These are phyloP conservation scores for Caradrina clavipalpis DNA, from an alignment of 2,888 invertebrate genomes.

Conservation along the genomic window DNA sequence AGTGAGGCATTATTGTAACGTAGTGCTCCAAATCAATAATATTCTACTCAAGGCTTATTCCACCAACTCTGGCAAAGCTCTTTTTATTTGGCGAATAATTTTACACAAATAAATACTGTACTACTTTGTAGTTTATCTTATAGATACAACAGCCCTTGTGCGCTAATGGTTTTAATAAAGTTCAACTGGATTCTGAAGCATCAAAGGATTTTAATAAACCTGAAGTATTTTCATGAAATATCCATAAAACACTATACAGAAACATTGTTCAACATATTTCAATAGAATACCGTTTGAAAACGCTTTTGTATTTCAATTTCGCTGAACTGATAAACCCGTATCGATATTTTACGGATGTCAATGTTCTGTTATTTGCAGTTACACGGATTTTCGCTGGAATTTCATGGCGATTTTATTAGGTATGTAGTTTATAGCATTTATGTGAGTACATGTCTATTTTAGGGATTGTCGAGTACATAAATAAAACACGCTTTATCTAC, in stretches of 20 bases:
- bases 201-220: not conserved
- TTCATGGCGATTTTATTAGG: conserved; percentile 10
- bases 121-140: too few species aligned
- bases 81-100: too few species aligned
- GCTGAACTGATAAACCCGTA: conserved; percentile 31
- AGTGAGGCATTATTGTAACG: too few species aligned
- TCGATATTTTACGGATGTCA: conserved; percentile 39
- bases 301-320: conserved; percentile 50
- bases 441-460: not conserved
- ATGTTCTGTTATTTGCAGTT: conserved; percentile 38
- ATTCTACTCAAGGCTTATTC: too few species aligned
- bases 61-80: too few species aligned
- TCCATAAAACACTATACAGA: conserved; percentile 1
- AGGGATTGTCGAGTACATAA: not conserved
- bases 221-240: conserved; percentile 10
- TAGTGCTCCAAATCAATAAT: too few species aligned
- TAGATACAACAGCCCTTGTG: too few species aligned
- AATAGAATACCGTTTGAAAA: conserved; percentile 19
- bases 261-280: conserved; percentile 11
- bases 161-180: not conserved
- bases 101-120: too few species aligned
- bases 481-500: too few species aligned
- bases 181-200: not conserved
- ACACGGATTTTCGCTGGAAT: conserved; percentile 34
- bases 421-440: not conserved